Conservation (phyloP, 1,140 invertebrate species). For the Aphelinus atriplicis region DNA sequence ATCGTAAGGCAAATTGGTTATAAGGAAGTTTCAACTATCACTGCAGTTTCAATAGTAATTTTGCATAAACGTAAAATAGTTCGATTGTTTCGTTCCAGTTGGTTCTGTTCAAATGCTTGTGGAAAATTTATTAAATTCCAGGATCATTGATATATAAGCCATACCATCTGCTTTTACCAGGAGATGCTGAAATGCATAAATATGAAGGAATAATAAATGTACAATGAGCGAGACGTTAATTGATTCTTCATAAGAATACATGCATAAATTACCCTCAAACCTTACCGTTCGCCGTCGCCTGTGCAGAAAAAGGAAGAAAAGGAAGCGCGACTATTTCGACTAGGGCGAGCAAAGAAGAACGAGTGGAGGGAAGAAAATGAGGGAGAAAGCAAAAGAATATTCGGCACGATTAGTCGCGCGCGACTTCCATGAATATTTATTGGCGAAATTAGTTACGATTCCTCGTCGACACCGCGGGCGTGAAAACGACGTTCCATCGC, state of each 20-base stretch:
- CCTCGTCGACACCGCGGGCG: slow-evolving; percentile 47
- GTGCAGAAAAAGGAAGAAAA: not conserved
- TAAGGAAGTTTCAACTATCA: too few species aligned
- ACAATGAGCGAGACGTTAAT: slow-evolving; percentile 30
- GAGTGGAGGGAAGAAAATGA: not conserved
- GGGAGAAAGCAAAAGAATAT: slow-evolving; percentile 12
- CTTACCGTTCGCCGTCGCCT: not conserved
- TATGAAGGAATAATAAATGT: slow-evolving; percentile 18
- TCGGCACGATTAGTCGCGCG: slow-evolving; percentile 51
- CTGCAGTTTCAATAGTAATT: too few species aligned
- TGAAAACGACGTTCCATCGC: slow-evolving; percentile 47
- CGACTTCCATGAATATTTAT: slow-evolving; percentile 63
- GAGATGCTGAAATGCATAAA: slow-evolving; percentile 15
- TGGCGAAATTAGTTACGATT: slow-evolving; percentile 59
- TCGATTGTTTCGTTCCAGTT: too few species aligned
- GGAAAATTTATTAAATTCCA: too few species aligned
- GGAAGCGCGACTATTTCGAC: slow-evolving; percentile 13
- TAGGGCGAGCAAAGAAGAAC: not conserved
- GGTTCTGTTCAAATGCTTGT: too few species aligned
- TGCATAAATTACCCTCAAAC: slow-evolving; percentile 29
- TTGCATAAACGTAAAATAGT: too few species aligned
- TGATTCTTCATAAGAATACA: slow-evolving; percentile 36
- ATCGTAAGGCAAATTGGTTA: too few species aligned
- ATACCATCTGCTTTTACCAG: not conserved
- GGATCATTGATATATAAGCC: too few species aligned